Percentiles rank a stretch among this genome's conserved stretches.
These are phyloP conservation scores for Polyploca ridens DNA, from an alignment of 2,888 invertebrate genomes.

Conservation along the genomic window DNA sequence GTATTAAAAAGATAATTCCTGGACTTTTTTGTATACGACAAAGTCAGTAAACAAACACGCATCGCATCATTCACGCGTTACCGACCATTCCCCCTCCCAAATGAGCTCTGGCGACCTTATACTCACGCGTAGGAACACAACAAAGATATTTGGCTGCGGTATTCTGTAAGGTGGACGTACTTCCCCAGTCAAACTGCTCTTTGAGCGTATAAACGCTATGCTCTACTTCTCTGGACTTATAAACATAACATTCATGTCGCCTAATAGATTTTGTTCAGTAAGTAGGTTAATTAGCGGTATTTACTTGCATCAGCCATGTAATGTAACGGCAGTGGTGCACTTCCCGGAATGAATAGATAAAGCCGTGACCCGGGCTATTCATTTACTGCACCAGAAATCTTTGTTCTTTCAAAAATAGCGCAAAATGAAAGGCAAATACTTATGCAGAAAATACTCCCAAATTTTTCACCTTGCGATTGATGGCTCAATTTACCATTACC, in stretches of 20 bases:
- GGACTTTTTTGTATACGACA: too few species aligned
- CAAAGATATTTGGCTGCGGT: too few species aligned
- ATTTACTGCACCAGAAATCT: background rate
- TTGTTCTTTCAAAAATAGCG: background rate
- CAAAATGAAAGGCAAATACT: background rate
- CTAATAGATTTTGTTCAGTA: slow-evolving; percentile 18
- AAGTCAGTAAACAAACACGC: too few species aligned
- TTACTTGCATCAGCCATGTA: slow-evolving; percentile 36
- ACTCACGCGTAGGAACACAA: too few species aligned
- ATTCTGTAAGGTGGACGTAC: too few species aligned
- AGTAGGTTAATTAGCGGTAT: slow-evolving; percentile 44
- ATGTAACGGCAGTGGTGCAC: slow-evolving; percentile 37
- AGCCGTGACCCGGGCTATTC: slow-evolving; percentile 23
- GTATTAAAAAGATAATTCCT: too few species aligned
- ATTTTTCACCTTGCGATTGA: background rate
- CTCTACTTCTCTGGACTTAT: too few species aligned
- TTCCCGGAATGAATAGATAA: slow-evolving; percentile 43
- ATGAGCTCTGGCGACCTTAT: too few species aligned
- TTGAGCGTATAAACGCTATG: too few species aligned
- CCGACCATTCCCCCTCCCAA: too few species aligned
- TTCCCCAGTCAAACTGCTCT: too few species aligned
- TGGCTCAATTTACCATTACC: background rate
- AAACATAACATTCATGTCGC: background rate
- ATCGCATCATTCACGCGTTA: too few species aligned
- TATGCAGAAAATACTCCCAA: background rate